Evolutionary conservation across 2,888 invertebrate species (phyloP).

Genomic region (Platynereis dumerilii): DNA sequence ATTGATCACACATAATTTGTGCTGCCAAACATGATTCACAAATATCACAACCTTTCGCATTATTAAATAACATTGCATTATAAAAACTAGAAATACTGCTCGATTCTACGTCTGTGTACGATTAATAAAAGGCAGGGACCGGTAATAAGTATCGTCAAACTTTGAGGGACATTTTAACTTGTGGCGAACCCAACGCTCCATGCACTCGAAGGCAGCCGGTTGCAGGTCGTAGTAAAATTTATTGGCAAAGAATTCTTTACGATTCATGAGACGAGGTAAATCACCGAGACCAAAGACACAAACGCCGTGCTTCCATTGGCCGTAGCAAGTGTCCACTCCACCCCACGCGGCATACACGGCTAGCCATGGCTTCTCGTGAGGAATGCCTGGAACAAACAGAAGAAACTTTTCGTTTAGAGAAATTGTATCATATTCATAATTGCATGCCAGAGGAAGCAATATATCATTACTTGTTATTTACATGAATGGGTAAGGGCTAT

Average conservation of each 20-base stretch:
- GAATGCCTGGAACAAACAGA: constrained; percentile 35
- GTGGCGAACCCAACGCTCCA: constrained; percentile 39
- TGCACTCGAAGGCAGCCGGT: constrained; percentile 45
- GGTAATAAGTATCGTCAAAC: constrained; percentile 35
- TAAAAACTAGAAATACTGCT: no score
- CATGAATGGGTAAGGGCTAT: no score
- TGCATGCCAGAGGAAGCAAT: no score
- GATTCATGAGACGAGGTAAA: constrained; percentile 36
- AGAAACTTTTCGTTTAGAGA: not conserved
- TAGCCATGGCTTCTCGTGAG: constrained; percentile 42
- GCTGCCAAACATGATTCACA: no score
- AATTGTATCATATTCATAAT: no score
- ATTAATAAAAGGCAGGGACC: constrained; percentile 36
- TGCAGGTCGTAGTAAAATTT: constrained; percentile 47
- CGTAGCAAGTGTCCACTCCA: constrained; percentile 36
- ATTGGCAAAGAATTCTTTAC: constrained; percentile 47
- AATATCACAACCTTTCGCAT: no score
- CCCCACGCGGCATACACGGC: constrained; percentile 44
- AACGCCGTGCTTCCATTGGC: constrained; percentile 41
- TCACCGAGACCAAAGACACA: constrained; percentile 51
- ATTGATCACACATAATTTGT: no score
- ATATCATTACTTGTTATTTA: no score
- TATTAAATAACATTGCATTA: no score
- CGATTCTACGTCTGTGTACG: not conserved
- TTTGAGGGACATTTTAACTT: constrained; percentile 31